Evolutionary conservation across 2,113 vertebrate genomes (phyloP).

Genomic region (Pangasianodon hypophthalmus): DNA sequence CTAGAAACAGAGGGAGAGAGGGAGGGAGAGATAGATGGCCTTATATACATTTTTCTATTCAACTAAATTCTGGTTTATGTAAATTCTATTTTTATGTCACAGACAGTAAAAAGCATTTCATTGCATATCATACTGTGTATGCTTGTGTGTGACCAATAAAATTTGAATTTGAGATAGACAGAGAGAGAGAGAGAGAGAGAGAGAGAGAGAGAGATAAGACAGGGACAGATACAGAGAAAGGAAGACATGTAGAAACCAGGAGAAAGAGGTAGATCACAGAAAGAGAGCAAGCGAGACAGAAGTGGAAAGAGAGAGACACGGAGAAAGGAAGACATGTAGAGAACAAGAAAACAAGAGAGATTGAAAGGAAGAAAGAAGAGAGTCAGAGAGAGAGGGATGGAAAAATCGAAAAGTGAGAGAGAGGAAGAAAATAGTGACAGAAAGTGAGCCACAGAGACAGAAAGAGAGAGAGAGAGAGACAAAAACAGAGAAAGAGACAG

Average conservation of each 20-base stretch:
- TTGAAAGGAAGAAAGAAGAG: background rate
- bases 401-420: too few species aligned
- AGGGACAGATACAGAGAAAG: background rate
- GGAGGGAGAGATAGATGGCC: too few species aligned
- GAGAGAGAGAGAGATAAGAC: background rate
- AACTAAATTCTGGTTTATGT: too few species aligned
- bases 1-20: conserved; percentile 66
- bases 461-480: too few species aligned
- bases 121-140: too few species aligned
- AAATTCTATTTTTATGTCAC: too few species aligned
- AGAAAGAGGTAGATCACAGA: background rate
- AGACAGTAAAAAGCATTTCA: too few species aligned
- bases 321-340: background rate
- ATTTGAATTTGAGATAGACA: background rate
- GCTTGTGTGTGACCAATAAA: too few species aligned
- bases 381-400: background rate
- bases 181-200: background rate
- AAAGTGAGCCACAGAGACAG: too few species aligned
- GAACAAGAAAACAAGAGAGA: background rate
- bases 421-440: too few species aligned
- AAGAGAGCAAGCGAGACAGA: background rate
- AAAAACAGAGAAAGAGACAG: too few species aligned
- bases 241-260: background rate
- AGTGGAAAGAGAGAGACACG: background rate
- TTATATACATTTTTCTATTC: too few species aligned